Percentiles rank a stretch among this genome's conserved stretches.
Conservation (phyloP, 2,797 vertebrate genomes). For the Borostomias antarcticus region DNA sequence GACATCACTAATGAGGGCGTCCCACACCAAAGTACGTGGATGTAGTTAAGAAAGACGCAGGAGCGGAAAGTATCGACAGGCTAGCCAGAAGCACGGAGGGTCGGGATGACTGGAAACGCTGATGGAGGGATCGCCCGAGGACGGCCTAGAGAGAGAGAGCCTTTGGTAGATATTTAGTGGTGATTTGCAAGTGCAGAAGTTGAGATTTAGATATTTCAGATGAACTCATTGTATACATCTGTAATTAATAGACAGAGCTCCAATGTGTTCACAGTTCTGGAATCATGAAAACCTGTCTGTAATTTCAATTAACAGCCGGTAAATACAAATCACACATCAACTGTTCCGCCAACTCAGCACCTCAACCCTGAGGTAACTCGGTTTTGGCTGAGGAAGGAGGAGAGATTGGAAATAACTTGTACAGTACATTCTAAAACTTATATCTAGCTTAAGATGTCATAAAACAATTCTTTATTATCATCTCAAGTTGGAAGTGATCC, state of each 20-base stretch:
- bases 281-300: background rate
- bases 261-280: background rate
- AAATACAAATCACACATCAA: background rate
- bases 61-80: no score
- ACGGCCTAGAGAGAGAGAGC: no score
- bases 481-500: background rate
- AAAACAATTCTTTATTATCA: background rate
- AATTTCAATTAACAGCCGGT: background rate
- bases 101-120: no score
- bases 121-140: no score
- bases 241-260: background rate
- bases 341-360: background rate
- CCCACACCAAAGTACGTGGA: no score
- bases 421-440: background rate
- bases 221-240: background rate
- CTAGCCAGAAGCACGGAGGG: no score
- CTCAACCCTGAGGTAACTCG: background rate
- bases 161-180: no score
- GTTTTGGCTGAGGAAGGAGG: background rate
- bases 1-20: no score
- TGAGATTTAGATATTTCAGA: background rate
- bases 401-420: background rate
- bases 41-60: no score
- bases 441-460: background rate
- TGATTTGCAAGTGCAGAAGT: background rate